These are phyloP conservation scores for Dasypolia templi DNA, from an alignment of 2,888 invertebrate genomes.

Conservation along the genomic window DNA sequence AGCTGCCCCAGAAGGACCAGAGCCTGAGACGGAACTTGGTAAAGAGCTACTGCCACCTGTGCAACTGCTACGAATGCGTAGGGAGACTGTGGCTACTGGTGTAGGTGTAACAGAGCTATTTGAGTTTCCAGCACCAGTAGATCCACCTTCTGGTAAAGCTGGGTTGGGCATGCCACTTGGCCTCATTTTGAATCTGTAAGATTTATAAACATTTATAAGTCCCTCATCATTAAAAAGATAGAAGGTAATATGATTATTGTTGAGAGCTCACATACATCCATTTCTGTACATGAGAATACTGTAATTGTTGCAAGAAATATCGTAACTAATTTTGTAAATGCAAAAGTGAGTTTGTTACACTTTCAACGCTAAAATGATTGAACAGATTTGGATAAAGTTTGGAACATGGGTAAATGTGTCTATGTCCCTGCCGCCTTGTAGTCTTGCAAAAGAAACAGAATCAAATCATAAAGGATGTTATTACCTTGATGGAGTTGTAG, in stretches of 20 bases:
- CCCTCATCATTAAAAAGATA: background rate
- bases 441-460: background rate
- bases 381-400: too few species aligned
- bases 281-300: background rate
- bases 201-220: slow-evolving; percentile 12
- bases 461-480: background rate
- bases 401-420: too few species aligned
- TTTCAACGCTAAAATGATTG: background rate
- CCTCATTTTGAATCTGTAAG: slow-evolving; percentile 88
- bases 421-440: background rate
- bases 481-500: slow-evolving; percentile 90
- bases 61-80: slow-evolving; percentile 82
- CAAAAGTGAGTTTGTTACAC: background rate
- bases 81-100: slow-evolving; percentile 77
- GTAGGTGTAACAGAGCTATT: slow-evolving; percentile 74
- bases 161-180: slow-evolving; percentile 87
- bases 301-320: background rate
- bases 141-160: slow-evolving; percentile 87
- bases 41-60: slow-evolving; percentile 82
- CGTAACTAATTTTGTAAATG: background rate
- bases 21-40: slow-evolving; percentile 79
- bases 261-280: background rate
- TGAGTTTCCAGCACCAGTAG: slow-evolving; percentile 83
- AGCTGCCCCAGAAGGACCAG: slow-evolving; percentile 82
- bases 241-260: background rate